Base-by-base conservation (phyloP, 2,888 invertebrate genomes). In the Petrophora chlorosata region DNA sequence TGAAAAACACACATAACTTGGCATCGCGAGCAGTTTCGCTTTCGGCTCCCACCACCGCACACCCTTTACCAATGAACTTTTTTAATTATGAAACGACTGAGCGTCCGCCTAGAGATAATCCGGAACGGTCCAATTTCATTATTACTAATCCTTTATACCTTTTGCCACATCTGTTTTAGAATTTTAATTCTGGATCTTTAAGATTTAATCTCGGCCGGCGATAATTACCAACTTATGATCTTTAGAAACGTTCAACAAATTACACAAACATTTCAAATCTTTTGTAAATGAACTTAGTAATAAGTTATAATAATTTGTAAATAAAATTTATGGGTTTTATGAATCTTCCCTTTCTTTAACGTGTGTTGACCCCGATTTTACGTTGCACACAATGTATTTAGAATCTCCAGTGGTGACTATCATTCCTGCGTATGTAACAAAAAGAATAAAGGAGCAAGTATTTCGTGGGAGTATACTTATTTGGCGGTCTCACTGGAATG, bases 111-210 rank as follows among this genome's bases (percentile, higher is more conserved):
- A 54, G 56, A 56, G 63, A 63, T 59, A 54, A 59, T 59, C 59
- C 56, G 50, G 48, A 57, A 61, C 48, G 58, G 52, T 53, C 61
- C 58, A 61, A 61, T 61, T 61, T 56, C 54, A 61, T 56, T 54
- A 58, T 55, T 55, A 54, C 53, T 50, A 58, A n/a, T 56, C 54
- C 45, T 58, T 58, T 52, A 54, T 39, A 43, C 49, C 49, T 44
- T 29, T 29, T 29, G 34, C 39, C 33, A 25, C 43, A 16, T 16
- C 16, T 39, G 17, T 25, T 30, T 50, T 38, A 23, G 33, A 34
- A 43, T 44, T 44, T 44, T 29, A 50, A 39, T 34, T 13, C 23
- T 19, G 16, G 23, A 39, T 34, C 39, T 39, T 34, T 34, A 38
- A 39, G 34, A 33, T 50, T 38, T 13, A 13, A 39, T 44, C 25